Conservation (phyloP, 2,797 vertebrate species). For the Pyrocephalus nanus region DNA sequence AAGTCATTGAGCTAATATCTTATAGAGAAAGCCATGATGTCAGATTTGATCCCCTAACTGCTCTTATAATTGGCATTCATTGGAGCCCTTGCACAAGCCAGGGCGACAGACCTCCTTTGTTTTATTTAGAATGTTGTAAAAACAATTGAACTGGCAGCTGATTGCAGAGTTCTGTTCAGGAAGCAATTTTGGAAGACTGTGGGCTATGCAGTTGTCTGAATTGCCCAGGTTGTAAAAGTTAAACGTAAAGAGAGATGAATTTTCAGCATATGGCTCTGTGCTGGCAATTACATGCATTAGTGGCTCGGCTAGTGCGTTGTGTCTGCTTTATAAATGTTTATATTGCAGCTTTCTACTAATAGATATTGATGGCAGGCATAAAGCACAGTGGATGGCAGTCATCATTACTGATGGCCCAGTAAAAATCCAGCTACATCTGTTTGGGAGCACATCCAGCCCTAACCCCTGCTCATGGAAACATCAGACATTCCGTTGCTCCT, state of each 20-base stretch:
- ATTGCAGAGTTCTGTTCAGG: neutral
- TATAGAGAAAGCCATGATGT: neutral
- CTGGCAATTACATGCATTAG: conserved; percentile 1
- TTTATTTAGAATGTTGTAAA: neutral
- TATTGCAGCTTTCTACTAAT: neutral
- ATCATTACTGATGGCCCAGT: neutral
- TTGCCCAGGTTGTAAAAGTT: conserved; percentile 3
- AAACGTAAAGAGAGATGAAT: neutral
- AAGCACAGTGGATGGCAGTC: neutral
- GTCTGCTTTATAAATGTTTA: conserved; percentile 26
- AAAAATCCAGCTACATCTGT: neutral
- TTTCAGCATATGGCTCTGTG: conserved; percentile 4
- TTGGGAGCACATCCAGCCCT: neutral
- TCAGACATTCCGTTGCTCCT: neutral
- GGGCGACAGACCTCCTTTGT: neutral
- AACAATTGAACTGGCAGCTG: neutral
- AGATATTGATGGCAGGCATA: neutral
- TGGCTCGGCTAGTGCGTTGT: neutral
- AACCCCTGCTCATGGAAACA: neutral
- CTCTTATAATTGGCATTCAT: neutral
- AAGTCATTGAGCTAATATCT: neutral
- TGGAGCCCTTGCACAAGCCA: neutral
- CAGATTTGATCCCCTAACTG: conserved; percentile 8
- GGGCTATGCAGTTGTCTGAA: neutral
- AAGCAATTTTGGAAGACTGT: conserved; percentile 10